Evolutionary conservation across 1,140 invertebrate species (phyloP), one percentile per base, ranked within the genome.

Genomic region (Elymnias hypermnestra): DNA sequence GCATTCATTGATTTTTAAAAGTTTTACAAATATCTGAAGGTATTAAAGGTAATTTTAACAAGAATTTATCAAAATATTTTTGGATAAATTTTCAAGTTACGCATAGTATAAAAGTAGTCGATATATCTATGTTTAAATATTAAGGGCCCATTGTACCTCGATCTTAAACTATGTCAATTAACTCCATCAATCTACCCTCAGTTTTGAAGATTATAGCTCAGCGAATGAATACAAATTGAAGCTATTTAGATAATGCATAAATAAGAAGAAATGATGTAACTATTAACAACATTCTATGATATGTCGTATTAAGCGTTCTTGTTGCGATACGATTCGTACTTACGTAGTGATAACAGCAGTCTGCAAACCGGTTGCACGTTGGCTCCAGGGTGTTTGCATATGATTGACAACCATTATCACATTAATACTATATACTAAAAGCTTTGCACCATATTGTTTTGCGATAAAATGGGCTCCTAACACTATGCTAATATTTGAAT

Each of bases 381-480:
- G 59, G 61, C 75, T 75, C 75, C 77, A 65, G 58, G 68, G 43
- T 55, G 81, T 75, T 83, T 72, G 82, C 78, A 83, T n/a, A n/a
- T 83, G 78, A 85, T 77, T 70, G 76, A 83, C 76, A 85, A 85
- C 78, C 77, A 84, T 83, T 75, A 79, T 78, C 64, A 82, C 66
- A 85, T 85, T 85, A 85, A 83, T 83, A 82, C 63, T 70, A 73
- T 67, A 71, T 61, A 73, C 69, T 73, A 73, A 52, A 77, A 79
- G 73, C 76, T 71, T 51, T 18, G 61, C 61, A 73, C 62, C 69
- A 73, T 65, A 77, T 53, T n/a, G n/a, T n/a, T 56, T 57, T 64
- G 42, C 51, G 25, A 62, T 47, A 57, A 54, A 47, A 42, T 52
- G 66, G 64, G 58, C 60, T 66, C 64, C 61, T 62, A 70, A 75